phyloP scores from a whole-genome alignment of 2,797 vertebrate species.

The Enteromius afrohamiltoni region DNA sequence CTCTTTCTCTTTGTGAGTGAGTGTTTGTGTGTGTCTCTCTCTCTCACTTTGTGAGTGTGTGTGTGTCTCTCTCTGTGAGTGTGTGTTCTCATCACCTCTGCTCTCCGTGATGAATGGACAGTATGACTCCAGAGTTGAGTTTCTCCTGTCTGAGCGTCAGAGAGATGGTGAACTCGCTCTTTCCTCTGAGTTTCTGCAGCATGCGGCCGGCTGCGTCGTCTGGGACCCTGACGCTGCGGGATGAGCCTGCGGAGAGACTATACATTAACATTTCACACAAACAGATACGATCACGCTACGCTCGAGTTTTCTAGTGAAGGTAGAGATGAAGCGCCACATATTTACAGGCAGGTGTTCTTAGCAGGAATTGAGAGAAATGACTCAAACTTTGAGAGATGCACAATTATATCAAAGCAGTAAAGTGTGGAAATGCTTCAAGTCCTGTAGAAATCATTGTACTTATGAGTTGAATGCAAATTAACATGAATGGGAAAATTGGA shows the following conservation, averaged over 20 bases:
- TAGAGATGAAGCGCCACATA: neutral
- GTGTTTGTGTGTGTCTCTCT: neutral
- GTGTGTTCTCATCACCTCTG: slow-evolving; percentile 79
- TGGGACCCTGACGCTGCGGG: slow-evolving; percentile 90
- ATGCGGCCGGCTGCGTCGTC: slow-evolving; percentile 82
- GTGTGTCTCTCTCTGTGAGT: neutral
- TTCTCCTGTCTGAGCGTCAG: slow-evolving; percentile 90
- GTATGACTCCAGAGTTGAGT: slow-evolving; percentile 95
- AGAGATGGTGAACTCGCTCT: slow-evolving; percentile 92
- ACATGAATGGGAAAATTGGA: too few relatives aligned
- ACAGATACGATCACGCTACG: neutral
- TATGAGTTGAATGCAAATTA: too few relatives aligned
- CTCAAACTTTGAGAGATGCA: too few relatives aligned
- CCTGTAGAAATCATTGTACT: too few relatives aligned
- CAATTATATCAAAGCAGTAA: too few relatives aligned
- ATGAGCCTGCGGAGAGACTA: slow-evolving; percentile 78
- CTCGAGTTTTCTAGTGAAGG: neutral
- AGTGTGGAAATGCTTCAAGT: too few relatives aligned
- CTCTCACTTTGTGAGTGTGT: neutral
- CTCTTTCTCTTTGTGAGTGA: neutral
- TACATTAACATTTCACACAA: neutral
- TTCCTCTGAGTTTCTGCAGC: slow-evolving; percentile 92
- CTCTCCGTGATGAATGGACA: slow-evolving; percentile 94
- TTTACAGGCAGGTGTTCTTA: too few relatives aligned
- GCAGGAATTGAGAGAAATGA: too few relatives aligned